Evolutionary conservation across 2,888 invertebrate genomes (phyloP).

Genomic region (Chaetogeoica ovagalla): DNA sequence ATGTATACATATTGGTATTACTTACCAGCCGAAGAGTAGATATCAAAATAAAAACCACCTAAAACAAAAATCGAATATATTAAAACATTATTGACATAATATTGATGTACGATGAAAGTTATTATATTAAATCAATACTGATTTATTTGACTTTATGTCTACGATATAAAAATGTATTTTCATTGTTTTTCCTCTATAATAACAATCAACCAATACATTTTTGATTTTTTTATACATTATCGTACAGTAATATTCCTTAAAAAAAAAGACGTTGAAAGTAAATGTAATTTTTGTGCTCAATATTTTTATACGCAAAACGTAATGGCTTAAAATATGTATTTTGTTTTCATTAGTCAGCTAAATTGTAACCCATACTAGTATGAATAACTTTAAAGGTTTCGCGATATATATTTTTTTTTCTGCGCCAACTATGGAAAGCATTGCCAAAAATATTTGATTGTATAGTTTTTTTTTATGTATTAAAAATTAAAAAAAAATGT

Average conservation of each 20-base stretch:
- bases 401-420: not conserved
- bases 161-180: no score
- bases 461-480: not conserved
- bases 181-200: no score
- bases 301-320: not conserved
- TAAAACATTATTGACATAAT: not conserved
- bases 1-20: not conserved
- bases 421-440: conserved; percentile 6
- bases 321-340: not conserved
- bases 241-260: no score
- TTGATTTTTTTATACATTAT: no score
- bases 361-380: not conserved
- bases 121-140: not conserved
- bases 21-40: conserved; percentile 33
- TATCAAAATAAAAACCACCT: conserved; percentile 43
- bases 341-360: not conserved
- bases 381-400: not conserved
- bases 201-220: no score
- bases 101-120: not conserved
- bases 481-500: not conserved
- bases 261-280: no score
- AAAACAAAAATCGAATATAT: conserved; percentile 23
- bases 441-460: conserved; percentile 18
- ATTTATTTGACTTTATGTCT: no score
- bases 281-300: not conserved